Conservation (phyloP, 2,113 vertebrate genomes). For the Bos indicus region DNA sequence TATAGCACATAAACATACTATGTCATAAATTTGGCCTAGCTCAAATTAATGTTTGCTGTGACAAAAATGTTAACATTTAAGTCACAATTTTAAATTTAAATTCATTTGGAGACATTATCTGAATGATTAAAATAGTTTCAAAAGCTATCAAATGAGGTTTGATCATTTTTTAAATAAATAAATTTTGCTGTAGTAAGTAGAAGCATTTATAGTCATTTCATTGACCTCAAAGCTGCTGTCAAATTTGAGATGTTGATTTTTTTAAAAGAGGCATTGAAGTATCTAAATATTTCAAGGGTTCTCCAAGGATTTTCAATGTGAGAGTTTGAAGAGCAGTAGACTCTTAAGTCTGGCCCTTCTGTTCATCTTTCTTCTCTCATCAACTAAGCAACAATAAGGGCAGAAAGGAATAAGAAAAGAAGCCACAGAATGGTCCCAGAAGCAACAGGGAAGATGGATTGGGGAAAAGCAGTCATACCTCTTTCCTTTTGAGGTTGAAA, state of each 20-base stretch:
- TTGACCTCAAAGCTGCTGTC: conserved; percentile 2
- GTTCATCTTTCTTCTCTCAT: not conserved
- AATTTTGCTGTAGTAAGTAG: not conserved
- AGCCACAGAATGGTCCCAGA: not conserved
- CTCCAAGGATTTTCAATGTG: not conserved
- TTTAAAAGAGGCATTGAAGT: not conserved
- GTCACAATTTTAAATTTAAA: conserved; percentile 9
- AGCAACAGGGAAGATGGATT: not conserved
- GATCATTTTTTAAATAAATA: not conserved
- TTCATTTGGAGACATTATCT: conserved; percentile 5
- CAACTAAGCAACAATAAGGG: not conserved
- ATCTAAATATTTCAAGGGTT: conserved; percentile 55
- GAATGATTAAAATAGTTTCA: conserved; percentile 11
- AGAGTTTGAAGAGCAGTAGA: conserved; percentile 3
- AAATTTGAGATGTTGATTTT: not conserved
- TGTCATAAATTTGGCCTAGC: conserved; percentile 1
- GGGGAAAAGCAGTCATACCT: not conserved
- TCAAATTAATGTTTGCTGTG: conserved; percentile 14
- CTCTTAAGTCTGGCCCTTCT: not conserved
- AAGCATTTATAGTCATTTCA: conserved; percentile 15
- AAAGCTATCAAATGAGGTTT: not conserved
- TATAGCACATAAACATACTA: not conserved
- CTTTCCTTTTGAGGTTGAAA: not conserved
- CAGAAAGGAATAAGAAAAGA: not conserved
- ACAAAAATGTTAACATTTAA: conserved; percentile 27